Base-by-base conservation (phyloP, 2,113 vertebrate species). In the Oryzias javanicus region DNA sequence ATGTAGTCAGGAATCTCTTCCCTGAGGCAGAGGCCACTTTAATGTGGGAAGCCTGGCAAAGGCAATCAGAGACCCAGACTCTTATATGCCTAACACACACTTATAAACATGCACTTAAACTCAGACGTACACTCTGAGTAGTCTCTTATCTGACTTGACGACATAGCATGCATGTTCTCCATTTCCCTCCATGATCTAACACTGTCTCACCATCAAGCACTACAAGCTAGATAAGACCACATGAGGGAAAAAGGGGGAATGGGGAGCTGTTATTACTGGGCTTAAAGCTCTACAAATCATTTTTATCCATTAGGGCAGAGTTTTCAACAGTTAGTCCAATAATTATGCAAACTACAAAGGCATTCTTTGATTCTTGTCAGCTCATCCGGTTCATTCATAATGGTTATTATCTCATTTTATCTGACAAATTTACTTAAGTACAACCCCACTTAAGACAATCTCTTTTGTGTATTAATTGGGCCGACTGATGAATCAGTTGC, bases 341-440 rank as follows among this genome's bases (percentile, higher is more conserved):
- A 67, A 81, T 78, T 87, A 79, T 49, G 79, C 67, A 86, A 90
- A 91, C 93, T 93, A 92, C 92, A 91, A 92, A 90, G 87, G 76
- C 84, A 74, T 85, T 86, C 89, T 92, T 88, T 91, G 93, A 94
- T 93, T 88, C 90, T 92, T 92, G 92, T 91, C 84, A 40, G 77
- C 74, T 80, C 88, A 90, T 91, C 92, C 82, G 88, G 89, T 85
- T 78, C 87, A 87, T 78, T 65, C 51, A 80, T 78, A 49, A 60
- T 74, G 87, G 10, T 89, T 93, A 90, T 91, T 80, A 85, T 78
- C 61, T 71, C 51, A 62, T 88, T 91, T 92, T 86, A 86, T 89
- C 82, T 76, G 45, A 78, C 48, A 70, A 81, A 85, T 83, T 69
- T 70, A 55, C 69, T 69, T 60, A 81, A 87, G 42, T 79, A 46